Evolutionary conservation across 2,113 vertebrate genomes (phyloP), one percentile per base, ranked within the genome.

Genomic region (Neogale vison): DNA sequence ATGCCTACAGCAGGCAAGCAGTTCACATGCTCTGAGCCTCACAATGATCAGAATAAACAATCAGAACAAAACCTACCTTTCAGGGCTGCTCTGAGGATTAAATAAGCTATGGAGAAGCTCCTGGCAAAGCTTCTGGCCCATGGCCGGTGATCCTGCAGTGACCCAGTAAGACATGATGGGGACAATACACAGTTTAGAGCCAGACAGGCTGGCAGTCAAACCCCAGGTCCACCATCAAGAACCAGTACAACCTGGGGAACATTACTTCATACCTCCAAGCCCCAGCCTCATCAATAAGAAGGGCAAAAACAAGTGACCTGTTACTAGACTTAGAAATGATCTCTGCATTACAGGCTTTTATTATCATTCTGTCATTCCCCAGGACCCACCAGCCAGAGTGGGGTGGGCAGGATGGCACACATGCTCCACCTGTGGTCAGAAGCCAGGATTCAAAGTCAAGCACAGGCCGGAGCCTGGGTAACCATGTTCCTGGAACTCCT

Each of bases 291-390:
- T 69, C 42, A 15, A 29, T 12, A 72, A 29, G 47, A 50, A 61
- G 2, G 17, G 15, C 9, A 59, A 26, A 0, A 23, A 4, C 3
- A 20, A 0, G 26, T 29, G 26, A 6, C 72, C 61, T 45, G 29
- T 2, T 10, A 18, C 26, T 7, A 86, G 45, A 29, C 47, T 71
- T 7, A 61, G 36, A 34, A 14, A 8, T 34, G 42, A 17, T 4
- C 74, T 57, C 20, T 55, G 13, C 1, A 8, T 1, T 0, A 0
- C 42, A 93, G 20, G 21, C 26, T 76, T 65, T 42, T 31, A 18
- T 12, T 3, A 67, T 29, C 13, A 3, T 24, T 61, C 23, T 18
- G 34, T 18, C 3, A 0, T 52, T 80, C 52, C 45, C 45, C 1
- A 4, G 55, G 55, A 96, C 39, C 80, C 61, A 14, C n/a, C 23